Evolutionary conservation across 2,113 vertebrate species (phyloP).

Genomic region (Hyaena hyaena): DNA sequence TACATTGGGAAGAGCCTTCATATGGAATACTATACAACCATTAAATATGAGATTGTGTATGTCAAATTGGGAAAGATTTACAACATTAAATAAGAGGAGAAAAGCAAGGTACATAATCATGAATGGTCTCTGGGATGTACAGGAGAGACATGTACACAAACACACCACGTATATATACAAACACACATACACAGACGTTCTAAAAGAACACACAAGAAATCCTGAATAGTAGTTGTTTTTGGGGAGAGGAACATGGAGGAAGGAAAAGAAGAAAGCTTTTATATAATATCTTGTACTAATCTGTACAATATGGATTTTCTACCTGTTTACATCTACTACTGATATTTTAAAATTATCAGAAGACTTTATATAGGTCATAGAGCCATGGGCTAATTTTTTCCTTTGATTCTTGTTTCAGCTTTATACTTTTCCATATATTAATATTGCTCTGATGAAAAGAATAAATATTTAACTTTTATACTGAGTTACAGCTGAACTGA

Average conservation of each 20-base stretch:
- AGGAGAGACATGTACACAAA: not conserved
- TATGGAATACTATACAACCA: not conserved
- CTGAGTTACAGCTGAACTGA: not conserved
- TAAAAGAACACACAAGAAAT: not conserved
- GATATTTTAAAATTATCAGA: not conserved
- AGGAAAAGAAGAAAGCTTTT: conserved; percentile 9
- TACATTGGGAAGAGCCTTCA: not conserved
- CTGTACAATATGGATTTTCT: conserved; percentile 1
- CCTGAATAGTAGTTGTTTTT: not conserved
- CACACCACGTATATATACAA: not conserved
- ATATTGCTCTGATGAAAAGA: not conserved
- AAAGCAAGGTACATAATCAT: not conserved
- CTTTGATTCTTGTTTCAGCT: not conserved
- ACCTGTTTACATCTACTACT: not conserved
- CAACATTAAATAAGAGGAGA: not conserved
- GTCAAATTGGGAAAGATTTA: not conserved
- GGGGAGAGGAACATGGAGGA: not conserved
- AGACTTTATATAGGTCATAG: not conserved
- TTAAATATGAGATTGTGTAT: not conserved
- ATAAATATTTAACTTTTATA: conserved; percentile 6
- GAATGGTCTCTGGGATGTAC: not conserved
- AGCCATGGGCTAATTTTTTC: not conserved
- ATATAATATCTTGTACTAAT: conserved; percentile 7
- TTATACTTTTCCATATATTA: not conserved
- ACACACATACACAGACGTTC: not conserved